Evolutionary conservation across 92 coral and sea anemone genomes (phyloP).

Genomic region (Umimayanthus kanabou): DNA sequence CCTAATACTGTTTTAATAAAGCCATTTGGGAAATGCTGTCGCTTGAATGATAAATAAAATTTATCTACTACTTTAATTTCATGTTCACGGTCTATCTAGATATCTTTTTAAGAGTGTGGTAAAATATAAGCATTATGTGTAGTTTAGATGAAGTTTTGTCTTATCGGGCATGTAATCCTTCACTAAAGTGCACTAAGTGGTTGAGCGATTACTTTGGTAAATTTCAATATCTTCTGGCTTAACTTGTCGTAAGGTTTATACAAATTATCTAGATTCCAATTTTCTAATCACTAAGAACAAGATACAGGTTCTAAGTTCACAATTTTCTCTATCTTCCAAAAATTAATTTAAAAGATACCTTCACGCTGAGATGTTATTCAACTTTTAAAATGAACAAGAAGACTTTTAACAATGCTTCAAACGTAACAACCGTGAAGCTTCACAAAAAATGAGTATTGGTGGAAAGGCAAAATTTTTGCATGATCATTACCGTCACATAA

Average conservation of each 20-base stretch:
- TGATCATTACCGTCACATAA: not conserved
- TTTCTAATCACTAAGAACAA: slow-evolving; percentile 17
- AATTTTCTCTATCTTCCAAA: not conserved
- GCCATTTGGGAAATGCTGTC: slow-evolving; percentile 4
- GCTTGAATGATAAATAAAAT: not conserved
- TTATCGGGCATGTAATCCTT: not conserved
- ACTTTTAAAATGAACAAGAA: slow-evolving; percentile 14
- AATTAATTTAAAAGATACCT: slow-evolving; percentile 8
- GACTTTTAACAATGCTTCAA: not conserved
- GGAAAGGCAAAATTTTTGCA: not conserved
- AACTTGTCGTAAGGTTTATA: slow-evolving; percentile 10
- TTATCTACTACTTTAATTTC: not conserved
- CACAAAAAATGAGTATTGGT: not conserved
- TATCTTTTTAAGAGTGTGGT: slow-evolving; percentile 7
- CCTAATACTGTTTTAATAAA: slow-evolving; percentile 33
- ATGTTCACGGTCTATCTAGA: not conserved
- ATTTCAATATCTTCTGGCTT: slow-evolving; percentile 28
- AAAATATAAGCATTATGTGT: slow-evolving; percentile 7
- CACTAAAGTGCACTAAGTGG: not conserved
- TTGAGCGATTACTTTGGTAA: slow-evolving; percentile 16
- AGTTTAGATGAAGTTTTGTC: slow-evolving; percentile 4
- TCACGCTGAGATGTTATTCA: not conserved
- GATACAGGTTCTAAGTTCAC: not conserved
- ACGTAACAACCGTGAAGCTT: not conserved
- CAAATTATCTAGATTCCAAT: not conserved